Evolutionary conservation across 2,797 vertebrate species (phyloP).

Genomic region (Alexandromys oeconomus): DNA sequence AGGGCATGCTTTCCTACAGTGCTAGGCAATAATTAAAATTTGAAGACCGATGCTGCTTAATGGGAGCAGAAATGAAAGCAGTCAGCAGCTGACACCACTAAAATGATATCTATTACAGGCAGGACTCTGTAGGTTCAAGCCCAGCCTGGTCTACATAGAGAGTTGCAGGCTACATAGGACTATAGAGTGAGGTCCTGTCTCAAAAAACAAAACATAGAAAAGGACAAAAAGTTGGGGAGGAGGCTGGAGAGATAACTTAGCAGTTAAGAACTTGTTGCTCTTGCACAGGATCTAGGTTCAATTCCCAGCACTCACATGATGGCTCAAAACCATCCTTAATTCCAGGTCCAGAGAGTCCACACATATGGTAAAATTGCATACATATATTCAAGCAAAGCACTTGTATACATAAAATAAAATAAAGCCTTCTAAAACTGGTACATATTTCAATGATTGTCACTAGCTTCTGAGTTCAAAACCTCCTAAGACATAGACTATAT

Average conservation of each 20-base stretch:
- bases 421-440: slow-evolving; percentile 34
- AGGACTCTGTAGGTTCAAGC: background rate
- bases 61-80: background rate
- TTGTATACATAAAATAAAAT: background rate
- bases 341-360: background rate
- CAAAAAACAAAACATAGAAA: background rate
- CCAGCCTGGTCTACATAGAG: background rate
- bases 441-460: slow-evolving; percentile 29
- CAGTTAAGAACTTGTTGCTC: background rate
- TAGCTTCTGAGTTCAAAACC: slow-evolving; percentile 49
- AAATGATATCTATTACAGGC: background rate
- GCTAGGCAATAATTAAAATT: slow-evolving; percentile 1
- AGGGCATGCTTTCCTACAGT: background rate
- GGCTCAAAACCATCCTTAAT: background rate
- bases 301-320: background rate
- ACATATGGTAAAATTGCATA: background rate
- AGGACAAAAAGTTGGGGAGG: background rate
- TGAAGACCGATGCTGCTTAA: background rate
- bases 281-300: background rate
- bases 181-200: background rate
- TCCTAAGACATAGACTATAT: slow-evolving; percentile 1
- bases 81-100: background rate
- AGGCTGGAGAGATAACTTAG: background rate
- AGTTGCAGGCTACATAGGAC: background rate
- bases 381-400: background rate